Evolutionary conservation across 1,140 invertebrate species (phyloP), one percentile per base, ranked within the genome.

Genomic region (Oscheius sp.): DNA sequence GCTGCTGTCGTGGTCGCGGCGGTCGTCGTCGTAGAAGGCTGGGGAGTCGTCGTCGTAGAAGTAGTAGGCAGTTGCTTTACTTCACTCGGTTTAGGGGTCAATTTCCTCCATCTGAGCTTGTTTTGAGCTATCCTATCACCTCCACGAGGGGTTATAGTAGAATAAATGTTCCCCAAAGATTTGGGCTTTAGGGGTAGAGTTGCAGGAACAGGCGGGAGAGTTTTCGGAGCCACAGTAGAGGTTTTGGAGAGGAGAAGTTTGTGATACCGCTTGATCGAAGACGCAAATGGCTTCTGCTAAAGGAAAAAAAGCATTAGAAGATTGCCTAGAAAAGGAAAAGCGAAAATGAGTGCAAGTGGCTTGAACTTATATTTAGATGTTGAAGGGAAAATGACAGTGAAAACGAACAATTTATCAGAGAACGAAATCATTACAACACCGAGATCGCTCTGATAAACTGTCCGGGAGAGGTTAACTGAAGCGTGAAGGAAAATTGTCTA

Each of bases 211-310:
- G 34, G 10, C 34, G 69, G 45, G 18, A 61, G 63, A 15, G 69
- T 52, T 31, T 31, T 62, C 2, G 35, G 4, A 38, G 36, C 36
- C n/a, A 61, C 36, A 7, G 61, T 36, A 32, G 32, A 13, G 13
- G 32, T 32, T 38, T 63, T 63, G 35, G 52, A 42, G 3, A 71
- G 59, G 38, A 71, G 64, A 36, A 71, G 69, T 46, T 71, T 63
- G 59, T 71, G 69, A 38, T 71, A 71, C n/a, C 69, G 69, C 45
- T 71, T 65, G 32, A 71, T 35, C n/a, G 69, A 59, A 42, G 69
- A 71, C 52, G 45, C 46, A 58, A 49, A 71, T 28, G 69, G 59
- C 42, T 34, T 38, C 46, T 63, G 59, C 58, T 61, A 64, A 70
- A 64, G 45, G 59, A 63, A 71, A 46, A 20, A 28, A 38, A 71